A percentile compares a stretch with the other conserved stretches of the same genome.
Evolutionary conservation across 2,888 invertebrate species (phyloP).

Genomic region (Calameuta filiformis): DNA sequence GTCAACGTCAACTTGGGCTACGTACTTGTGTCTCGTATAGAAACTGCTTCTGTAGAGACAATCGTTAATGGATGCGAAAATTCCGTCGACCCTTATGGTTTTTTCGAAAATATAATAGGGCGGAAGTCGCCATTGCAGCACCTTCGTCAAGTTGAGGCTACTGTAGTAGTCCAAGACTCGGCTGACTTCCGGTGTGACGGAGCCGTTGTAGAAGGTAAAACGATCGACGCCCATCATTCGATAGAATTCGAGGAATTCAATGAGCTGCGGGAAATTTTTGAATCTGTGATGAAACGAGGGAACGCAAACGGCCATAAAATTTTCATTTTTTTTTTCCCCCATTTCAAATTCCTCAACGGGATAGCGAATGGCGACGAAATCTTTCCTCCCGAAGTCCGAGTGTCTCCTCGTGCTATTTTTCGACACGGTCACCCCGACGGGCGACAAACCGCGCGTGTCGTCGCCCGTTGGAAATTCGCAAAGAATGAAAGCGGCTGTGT

Average conservation of each 20-base stretch:
- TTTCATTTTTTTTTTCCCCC: not conserved
- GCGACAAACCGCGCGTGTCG: slow-evolving; percentile 19
- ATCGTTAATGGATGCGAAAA: slow-evolving; percentile 58
- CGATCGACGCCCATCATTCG: slow-evolving; percentile 65
- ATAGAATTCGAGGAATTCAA: slow-evolving; percentile 68
- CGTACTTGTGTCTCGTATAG: slow-evolving; percentile 52
- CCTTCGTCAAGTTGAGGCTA: slow-evolving; percentile 50
- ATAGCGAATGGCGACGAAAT: slow-evolving; percentile 33
- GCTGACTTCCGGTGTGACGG: slow-evolving; percentile 57
- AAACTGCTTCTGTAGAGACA: slow-evolving; percentile 50
- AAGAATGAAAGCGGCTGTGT: slow-evolving; percentile 37
- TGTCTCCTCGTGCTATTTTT: slow-evolving; percentile 1
- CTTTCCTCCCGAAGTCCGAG: slow-evolving; percentile 9
- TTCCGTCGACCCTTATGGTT: slow-evolving; percentile 64
- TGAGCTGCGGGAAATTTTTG: slow-evolving; percentile 62
- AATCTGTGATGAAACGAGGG: slow-evolving; percentile 66
- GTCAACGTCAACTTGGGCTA: slow-evolving; percentile 54
- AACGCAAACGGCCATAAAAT: slow-evolving; percentile 61
- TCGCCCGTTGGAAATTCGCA: slow-evolving; percentile 28
- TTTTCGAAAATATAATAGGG: slow-evolving; percentile 48
- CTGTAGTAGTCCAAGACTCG: slow-evolving; percentile 62
- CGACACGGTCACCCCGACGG: slow-evolving; percentile 32
- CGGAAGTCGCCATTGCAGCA: slow-evolving; percentile 64
- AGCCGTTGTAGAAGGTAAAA: slow-evolving; percentile 67
- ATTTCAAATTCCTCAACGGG: slow-evolving; percentile 21